Percentiles rank a stretch among this genome's conserved stretches.
Evolutionary conservation across 1,140 invertebrate genomes (phyloP).

Genomic region (Pachypeltis micranthus): DNA sequence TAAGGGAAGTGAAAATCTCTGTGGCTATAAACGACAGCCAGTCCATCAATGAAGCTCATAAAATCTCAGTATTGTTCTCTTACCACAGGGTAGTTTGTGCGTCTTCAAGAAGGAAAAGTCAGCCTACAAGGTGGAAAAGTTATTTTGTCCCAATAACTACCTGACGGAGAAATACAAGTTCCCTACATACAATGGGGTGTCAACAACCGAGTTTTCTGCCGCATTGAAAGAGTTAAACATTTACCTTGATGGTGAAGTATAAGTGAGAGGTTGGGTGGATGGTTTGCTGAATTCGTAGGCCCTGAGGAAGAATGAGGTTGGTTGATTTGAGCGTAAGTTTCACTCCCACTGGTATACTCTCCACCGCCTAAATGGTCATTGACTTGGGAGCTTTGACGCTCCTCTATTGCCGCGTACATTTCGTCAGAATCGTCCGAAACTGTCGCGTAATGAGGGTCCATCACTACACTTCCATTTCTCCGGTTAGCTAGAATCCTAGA

Average conservation of each 20-base stretch:
- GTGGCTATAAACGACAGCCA: too few species aligned
- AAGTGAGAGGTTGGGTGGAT: constrained; percentile 31
- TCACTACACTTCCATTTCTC: constrained; percentile 28
- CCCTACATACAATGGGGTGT: too few species aligned
- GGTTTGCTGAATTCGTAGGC: constrained; percentile 32
- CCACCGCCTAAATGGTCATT: constrained; percentile 39
- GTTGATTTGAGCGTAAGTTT: constrained; percentile 78
- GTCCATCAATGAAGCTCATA: too few species aligned
- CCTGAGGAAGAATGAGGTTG: constrained; percentile 20
- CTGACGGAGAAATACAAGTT: too few species aligned
- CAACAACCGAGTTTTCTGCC: too few species aligned
- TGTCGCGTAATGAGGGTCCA: constrained; percentile 65
- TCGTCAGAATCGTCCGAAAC: constrained; percentile 80
- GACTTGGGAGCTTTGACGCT: constrained; percentile 35
- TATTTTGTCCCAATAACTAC: too few species aligned
- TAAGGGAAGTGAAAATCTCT: too few species aligned
- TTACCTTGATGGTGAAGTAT: constrained; percentile 13
- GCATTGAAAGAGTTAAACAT: too few species aligned
- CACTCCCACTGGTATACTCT: constrained; percentile 65
- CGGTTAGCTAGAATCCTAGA: constrained; percentile 53
- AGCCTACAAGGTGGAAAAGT: too few species aligned
- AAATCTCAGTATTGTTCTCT: too few species aligned
- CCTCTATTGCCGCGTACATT: constrained; percentile 80
- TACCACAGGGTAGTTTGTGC: too few species aligned
- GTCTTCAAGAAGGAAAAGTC: too few species aligned